These are phyloP conservation scores for Macquaria ambigua DNA, from an alignment of 2,113 vertebrate species.

Conservation along the genomic window DNA sequence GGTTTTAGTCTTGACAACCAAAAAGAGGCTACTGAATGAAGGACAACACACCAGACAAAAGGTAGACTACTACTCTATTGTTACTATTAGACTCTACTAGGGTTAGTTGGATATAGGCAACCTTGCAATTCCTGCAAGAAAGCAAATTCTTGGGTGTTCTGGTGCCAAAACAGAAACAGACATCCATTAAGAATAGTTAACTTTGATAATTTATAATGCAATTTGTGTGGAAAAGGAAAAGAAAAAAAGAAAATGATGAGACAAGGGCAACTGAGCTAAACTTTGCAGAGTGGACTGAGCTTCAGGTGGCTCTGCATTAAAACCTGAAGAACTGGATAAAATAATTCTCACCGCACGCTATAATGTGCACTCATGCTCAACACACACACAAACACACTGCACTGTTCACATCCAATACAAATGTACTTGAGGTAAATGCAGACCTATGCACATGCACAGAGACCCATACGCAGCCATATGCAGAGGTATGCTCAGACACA, in stretches of 20 bases:
- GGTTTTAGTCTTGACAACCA: not conserved
- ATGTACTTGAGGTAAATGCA: not conserved
- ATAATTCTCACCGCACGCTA: not conserved
- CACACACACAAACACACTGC: not conserved
- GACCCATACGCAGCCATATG: not conserved
- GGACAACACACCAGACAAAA: not conserved
- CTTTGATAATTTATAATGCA: not conserved
- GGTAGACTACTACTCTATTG: not conserved
- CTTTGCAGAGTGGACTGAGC: no score
- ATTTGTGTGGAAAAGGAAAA: not conserved
- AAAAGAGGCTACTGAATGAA: not conserved
- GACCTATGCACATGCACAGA: slow-evolving; percentile 17
- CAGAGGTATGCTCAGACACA: not conserved
- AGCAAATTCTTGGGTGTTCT: not conserved
- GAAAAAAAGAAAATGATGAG: not conserved
- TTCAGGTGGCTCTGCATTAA: not conserved
- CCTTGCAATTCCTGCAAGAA: not conserved
- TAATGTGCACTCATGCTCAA: not conserved
- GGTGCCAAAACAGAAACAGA: not conserved
- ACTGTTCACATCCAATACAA: not conserved
- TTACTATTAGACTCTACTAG: not conserved
- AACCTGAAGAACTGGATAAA: not conserved
- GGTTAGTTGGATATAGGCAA: not conserved
- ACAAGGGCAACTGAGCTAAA: no score
- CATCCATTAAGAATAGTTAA: not conserved